Base-by-base conservation (phyloP, 2,797 vertebrate species). In the Ibycter americanus region DNA sequence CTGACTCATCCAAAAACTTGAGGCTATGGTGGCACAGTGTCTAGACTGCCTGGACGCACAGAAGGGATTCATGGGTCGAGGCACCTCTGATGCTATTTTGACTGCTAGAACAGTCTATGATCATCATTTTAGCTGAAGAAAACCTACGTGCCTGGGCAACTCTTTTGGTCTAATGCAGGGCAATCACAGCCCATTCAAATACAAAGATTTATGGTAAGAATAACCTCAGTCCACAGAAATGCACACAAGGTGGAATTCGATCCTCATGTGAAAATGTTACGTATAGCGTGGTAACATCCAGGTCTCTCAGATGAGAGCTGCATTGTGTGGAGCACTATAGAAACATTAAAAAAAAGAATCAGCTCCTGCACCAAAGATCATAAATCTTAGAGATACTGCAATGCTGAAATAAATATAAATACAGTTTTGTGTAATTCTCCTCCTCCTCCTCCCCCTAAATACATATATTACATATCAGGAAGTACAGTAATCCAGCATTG, bases 401-500 rank as follows among this genome's bases (percentile, higher is more conserved):
- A 84, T 0, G 14, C 40, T 93, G 84, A 67, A 94, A 96, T 20
- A 89, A 94, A 85, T 27, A 52, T 9, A 52, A 92, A 96, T 58
- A 65, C 4, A 16, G 67, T 76, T 89, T 62, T 66, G 65, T 67
- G 38, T 34, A 27, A 21, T 67, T 59, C 32, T 89, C 55, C 70
- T 72, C 55, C 67, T 68, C 31, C 34, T 85, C 44, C 66, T 78
- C 54, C 42, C 70, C 34, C 25, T 3, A 80, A 44, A 65, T 34
- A 73, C 63, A 46, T 23, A 25, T 89, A 96, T 87, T 92, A 61
- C 32, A 61, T 66, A 90, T 72, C 84, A 96, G 89, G 72, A 96
- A 84, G 32, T 76, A 86, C 34, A 96, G 56, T 80, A 94, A 97
- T 71, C 91, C 95, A 94, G 83, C 55, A 68, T 4, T 83, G 94